A percentile compares a stretch with the other conserved stretches of the same genome.
These are phyloP conservation scores for Tenthredo mesomela DNA, from an alignment of 2,888 invertebrate genomes.

Conservation along the genomic window DNA sequence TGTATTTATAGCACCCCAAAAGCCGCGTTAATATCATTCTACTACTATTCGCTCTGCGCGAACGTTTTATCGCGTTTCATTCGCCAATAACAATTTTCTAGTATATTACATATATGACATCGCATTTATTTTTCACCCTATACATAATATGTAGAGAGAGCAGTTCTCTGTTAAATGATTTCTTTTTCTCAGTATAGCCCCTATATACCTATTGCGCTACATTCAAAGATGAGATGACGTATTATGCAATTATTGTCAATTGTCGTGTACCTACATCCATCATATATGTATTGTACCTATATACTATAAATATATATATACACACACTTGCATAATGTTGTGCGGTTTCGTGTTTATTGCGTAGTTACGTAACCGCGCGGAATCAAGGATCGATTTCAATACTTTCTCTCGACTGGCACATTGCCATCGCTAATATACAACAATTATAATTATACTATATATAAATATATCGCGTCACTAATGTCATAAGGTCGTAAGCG, in stretches of 20 bases:
- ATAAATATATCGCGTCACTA: too few relatives aligned
- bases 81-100: slow-evolving; percentile 23
- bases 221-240: neutral
- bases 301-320: neutral
- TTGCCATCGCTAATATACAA: slow-evolving; percentile 4
- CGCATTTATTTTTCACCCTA: too few relatives aligned
- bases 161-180: neutral
- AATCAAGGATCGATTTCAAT: slow-evolving; percentile 43
- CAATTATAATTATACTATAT: neutral
- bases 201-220: neutral
- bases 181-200: neutral
- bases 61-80: neutral
- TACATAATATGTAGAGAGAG: too few relatives aligned
- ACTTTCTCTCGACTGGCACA: slow-evolving; percentile 38
- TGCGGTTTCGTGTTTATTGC: slow-evolving; percentile 15
- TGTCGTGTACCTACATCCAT: neutral
- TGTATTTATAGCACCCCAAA: slow-evolving; percentile 13
- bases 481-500: too few relatives aligned
- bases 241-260: neutral
- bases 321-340: neutral
- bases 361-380: slow-evolving; percentile 12
- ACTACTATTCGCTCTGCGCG: slow-evolving; percentile 4
- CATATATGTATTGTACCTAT: neutral
- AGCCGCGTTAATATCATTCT: slow-evolving; percentile 35
- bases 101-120: too few relatives aligned